Percentiles rank a stretch among this genome's conserved stretches.
These are phyloP conservation scores for Clarias platycephalus DNA, from an alignment of 2,797 vertebrate species.

Conservation along the genomic window DNA sequence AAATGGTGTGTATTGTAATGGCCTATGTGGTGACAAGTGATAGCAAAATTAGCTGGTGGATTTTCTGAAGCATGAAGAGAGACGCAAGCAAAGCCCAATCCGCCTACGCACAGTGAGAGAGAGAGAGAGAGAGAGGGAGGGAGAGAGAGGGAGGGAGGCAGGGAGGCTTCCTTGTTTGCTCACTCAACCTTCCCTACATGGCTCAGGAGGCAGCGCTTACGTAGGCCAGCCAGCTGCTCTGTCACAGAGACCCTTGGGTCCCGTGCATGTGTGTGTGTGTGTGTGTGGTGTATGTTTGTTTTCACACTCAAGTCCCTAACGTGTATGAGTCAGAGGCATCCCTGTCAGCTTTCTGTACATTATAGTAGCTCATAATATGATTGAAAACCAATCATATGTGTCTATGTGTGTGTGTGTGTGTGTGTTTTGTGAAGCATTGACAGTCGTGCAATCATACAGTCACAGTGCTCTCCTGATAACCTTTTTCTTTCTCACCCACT, in stretches of 20 bases:
- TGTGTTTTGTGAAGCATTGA: slow-evolving; percentile 4
- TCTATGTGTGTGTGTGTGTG: background rate
- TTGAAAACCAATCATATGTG: background rate
- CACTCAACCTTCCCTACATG: slow-evolving; percentile 41
- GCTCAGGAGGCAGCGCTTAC: slow-evolving; percentile 49
- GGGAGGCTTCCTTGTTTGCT: slow-evolving; percentile 34
- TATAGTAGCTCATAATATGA: slow-evolving; percentile 2
- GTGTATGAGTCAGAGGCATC: slow-evolving; percentile 5
- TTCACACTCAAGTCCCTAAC: slow-evolving; percentile 22
- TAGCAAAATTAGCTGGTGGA: slow-evolving; percentile 43
- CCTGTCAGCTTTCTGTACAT: slow-evolving; percentile 21
- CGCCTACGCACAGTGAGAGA: slow-evolving; percentile 19
- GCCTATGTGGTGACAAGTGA: slow-evolving; percentile 38
- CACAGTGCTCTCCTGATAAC: background rate
- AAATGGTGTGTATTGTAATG: slow-evolving; percentile 39
- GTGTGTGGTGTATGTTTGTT: slow-evolving; percentile 25
- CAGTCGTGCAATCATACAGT: background rate
- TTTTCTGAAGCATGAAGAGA: slow-evolving; percentile 29
- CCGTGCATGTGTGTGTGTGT: slow-evolving; percentile 21
- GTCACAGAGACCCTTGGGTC: slow-evolving; percentile 27
- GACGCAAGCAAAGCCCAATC: slow-evolving; percentile 20
- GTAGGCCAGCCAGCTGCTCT: slow-evolving; percentile 54
- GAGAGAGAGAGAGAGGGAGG: background rate
- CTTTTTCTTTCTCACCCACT: slow-evolving; percentile 1
- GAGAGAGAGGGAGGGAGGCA: background rate